Conservation (phyloP, 1,140 invertebrate genomes). For the Drosophila virilis region DNA sequence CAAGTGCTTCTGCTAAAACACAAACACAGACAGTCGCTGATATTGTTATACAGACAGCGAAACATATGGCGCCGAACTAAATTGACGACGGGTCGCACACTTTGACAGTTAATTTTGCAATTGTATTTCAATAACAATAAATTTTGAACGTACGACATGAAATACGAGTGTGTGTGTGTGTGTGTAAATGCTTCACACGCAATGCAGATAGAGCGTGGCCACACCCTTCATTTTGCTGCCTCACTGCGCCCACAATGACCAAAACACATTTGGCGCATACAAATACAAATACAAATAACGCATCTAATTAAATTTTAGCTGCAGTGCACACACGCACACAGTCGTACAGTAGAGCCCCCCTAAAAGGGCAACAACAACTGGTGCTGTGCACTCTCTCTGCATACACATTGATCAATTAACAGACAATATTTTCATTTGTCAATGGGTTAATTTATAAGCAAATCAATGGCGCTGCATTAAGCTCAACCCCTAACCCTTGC, state of each 20-base stretch:
- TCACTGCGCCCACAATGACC: conserved; percentile 14
- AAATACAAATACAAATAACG: conserved; percentile 67
- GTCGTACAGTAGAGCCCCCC: conserved; percentile 20
- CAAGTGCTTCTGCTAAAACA: conserved; percentile 18
- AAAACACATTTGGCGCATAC: conserved; percentile 62
- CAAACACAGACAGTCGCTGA: not conserved
- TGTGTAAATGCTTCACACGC: conserved; percentile 10
- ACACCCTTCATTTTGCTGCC: conserved; percentile 25
- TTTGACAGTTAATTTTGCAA: conserved; percentile 84
- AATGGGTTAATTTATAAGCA: conserved; percentile 84
- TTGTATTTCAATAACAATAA: conserved; percentile 84
- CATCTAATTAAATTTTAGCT: conserved; percentile 81
- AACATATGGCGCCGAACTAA: conserved; percentile 68
- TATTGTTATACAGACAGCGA: not conserved
- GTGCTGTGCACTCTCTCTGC: conserved; percentile 60
- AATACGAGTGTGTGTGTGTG: conserved; percentile 44
- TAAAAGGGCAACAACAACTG: conserved; percentile 18
- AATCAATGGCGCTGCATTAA: conserved; percentile 64
- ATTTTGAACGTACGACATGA: conserved; percentile 71
- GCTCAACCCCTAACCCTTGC: not conserved
- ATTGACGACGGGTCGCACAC: conserved; percentile 76
- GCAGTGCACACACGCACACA: conserved; percentile 48
- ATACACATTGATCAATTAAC: conserved; percentile 84
- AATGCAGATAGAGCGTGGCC: conserved; percentile 27
- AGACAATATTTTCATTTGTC: conserved; percentile 83